Percentiles rank a stretch among this genome's conserved stretches.
phyloP scores from a whole-genome alignment of 2,888 invertebrate genomes.

The Apodemia duryi region DNA sequence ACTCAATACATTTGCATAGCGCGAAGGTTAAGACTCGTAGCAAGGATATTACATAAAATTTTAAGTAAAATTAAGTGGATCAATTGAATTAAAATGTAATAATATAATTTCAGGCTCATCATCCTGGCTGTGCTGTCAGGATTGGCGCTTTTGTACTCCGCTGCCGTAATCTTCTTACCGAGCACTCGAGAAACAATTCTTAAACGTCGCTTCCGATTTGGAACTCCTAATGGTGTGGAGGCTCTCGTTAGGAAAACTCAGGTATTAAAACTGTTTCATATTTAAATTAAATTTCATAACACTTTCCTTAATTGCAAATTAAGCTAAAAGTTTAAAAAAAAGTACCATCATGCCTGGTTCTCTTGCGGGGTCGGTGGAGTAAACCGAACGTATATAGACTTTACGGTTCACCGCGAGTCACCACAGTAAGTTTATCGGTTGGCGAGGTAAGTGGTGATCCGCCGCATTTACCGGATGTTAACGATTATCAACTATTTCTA shows the following conservation, averaged over 20 bases:
- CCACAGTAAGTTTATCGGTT: too few species aligned
- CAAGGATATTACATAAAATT: neutral
- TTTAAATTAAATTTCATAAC: too few species aligned
- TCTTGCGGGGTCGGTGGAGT: too few species aligned
- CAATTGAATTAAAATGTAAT: neutral
- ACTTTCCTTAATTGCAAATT: too few species aligned
- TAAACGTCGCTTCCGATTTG: conserved; percentile 88
- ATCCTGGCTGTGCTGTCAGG: conserved; percentile 87
- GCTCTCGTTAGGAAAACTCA: conserved; percentile 89
- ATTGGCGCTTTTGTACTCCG: conserved; percentile 88
- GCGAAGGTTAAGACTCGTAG: neutral
- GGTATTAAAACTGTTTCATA: conserved; percentile 60
- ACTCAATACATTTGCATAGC: neutral
- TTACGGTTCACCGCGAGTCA: too few species aligned
- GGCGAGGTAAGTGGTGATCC: too few species aligned
- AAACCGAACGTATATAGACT: too few species aligned
- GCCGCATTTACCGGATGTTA: too few species aligned
- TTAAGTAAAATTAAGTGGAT: too few species aligned
- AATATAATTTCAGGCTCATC: conserved; percentile 84
- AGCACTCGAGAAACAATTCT: conserved; percentile 90
- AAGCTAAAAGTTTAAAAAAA: too few species aligned
- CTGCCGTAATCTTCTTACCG: conserved; percentile 87
- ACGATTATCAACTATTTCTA: too few species aligned
- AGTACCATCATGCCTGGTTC: too few species aligned
- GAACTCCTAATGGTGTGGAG: conserved; percentile 85